These are phyloP conservation scores for Drosophila glabriapex DNA, from an alignment of 2,888 invertebrate genomes.

Conservation along the genomic window DNA sequence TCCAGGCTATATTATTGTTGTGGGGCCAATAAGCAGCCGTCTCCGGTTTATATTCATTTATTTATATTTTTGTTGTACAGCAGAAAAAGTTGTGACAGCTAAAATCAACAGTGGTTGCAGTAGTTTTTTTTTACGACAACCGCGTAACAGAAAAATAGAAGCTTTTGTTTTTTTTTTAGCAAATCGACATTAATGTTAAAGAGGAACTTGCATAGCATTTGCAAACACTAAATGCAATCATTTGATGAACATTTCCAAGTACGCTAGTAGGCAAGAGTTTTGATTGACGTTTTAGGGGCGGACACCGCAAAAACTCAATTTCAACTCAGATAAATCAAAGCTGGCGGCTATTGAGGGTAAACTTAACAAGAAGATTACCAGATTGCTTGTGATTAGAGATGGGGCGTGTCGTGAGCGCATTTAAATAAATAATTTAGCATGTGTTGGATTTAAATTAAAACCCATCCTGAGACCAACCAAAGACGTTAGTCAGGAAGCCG, in stretches of 20 bases:
- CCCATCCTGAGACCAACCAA: conserved; percentile 39
- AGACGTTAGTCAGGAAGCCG: conserved; percentile 49
- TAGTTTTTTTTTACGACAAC: conserved; percentile 17
- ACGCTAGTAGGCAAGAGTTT: conserved; percentile 29
- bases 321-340: conserved; percentile 46
- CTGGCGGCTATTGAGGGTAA: conserved; percentile 6
- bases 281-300: not conserved
- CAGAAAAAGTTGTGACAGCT: conserved; percentile 40
- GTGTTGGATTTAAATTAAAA: conserved; percentile 61
- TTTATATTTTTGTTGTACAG: conserved; percentile 29
- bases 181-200: conserved; percentile 31
- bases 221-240: conserved; percentile 6
- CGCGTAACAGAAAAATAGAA: conserved; percentile 26
- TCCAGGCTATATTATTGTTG: conserved; percentile 19
- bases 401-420: conserved; percentile 23
- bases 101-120: conserved; percentile 45
- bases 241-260: not conserved
- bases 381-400: conserved; percentile 30
- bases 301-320: conserved; percentile 41
- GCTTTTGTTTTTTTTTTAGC: conserved; percentile 16
- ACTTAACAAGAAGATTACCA: conserved; percentile 14
- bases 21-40: conserved; percentile 7
- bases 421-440: conserved; percentile 58
- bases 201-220: conserved; percentile 4
- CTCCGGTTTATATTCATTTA: conserved; percentile 30